Evolutionary conservation across 2,113 vertebrate species (phyloP).

Genomic region (Galemys pyrenaicus): DNA sequence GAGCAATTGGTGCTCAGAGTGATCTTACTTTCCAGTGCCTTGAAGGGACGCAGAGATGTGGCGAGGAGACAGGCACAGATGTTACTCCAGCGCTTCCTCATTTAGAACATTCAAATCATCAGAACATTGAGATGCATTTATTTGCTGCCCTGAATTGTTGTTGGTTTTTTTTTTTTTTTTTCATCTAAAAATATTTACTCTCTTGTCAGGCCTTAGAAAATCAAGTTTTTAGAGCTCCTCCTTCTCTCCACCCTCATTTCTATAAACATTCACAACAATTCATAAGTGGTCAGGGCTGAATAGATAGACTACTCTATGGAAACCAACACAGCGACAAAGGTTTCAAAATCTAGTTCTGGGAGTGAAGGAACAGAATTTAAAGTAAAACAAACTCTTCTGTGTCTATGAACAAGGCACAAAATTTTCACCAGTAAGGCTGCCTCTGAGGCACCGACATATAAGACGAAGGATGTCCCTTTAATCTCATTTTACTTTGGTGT

Average conservation of each 20-base stretch:
- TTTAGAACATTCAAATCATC: slow-evolving; percentile 41
- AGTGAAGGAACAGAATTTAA: slow-evolving; percentile 52
- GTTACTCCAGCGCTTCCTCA: neutral
- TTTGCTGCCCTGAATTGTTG: neutral
- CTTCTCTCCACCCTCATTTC: neutral
- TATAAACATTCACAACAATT: slow-evolving; percentile 11
- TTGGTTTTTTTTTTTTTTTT: neutral
- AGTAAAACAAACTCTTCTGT: slow-evolving; percentile 5
- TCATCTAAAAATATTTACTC: slow-evolving; percentile 65
- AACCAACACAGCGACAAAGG: neutral
- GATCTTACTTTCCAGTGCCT: neutral
- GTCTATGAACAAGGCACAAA: slow-evolving; percentile 5
- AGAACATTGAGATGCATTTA: neutral
- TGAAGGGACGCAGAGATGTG: slow-evolving; percentile 40
- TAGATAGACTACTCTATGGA: neutral
- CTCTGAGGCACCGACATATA: neutral
- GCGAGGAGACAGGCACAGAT: neutral
- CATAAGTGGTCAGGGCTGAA: neutral
- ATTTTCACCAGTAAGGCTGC: neutral
- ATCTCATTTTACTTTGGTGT: neutral
- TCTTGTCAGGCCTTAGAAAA: slow-evolving; percentile 48
- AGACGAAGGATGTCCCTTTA: slow-evolving; percentile 18
- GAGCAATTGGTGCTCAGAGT: slow-evolving; percentile 29
- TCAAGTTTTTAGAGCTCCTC: slow-evolving; percentile 8
- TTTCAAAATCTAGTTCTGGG: neutral